Base-by-base conservation (phyloP, 2,888 invertebrate genomes). In the Acronicta alni region DNA sequence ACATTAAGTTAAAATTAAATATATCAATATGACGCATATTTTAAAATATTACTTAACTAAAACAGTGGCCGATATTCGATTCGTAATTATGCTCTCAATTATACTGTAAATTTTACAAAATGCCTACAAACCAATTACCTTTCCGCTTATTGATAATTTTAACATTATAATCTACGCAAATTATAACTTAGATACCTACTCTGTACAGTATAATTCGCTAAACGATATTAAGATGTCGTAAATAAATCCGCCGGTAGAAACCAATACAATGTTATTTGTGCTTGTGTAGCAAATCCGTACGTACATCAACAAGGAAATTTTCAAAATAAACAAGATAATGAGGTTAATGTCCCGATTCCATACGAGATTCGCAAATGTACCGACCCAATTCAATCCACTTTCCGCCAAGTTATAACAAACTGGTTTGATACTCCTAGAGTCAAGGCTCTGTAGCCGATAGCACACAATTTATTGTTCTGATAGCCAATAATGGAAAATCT, bases 301-400 rank as follows among this genome's bases (percentile, higher is more conserved):
- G 39, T 55, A 55, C 32, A 57, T 64, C 48, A 49, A 62, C 38
- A 38, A 58, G 57, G 56, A 60, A 56, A 58, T 69, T 76, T 63
- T 58, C 46, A 51, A 61, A 76, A 77, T 70, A 74, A 68, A 69
- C 67, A 69, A 37, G 23, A 72, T 77, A 84, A 81, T 81, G 74
- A 79, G 84, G 83, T 83, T 84, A 86, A 85, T 83, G 80, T 57
- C 80, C 71, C 69, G 77, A 84, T 83, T 78, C 79, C 72, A 83
- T 80, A 74, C 72, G 63, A 77, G 74, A 84, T 81, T 85, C 77
- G 85, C 83, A 84, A 85, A 85, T 83, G 78, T 82, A 77, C 75
- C 72, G 67, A 54, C 66, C 72, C 67, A 67, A 77, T 81, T 82
- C 81, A 85, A 88, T 88, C 83, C 85, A 87, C 83, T 88, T 83